Conservation (phyloP, 2,113 vertebrate genomes). For the Cettia cetti region DNA sequence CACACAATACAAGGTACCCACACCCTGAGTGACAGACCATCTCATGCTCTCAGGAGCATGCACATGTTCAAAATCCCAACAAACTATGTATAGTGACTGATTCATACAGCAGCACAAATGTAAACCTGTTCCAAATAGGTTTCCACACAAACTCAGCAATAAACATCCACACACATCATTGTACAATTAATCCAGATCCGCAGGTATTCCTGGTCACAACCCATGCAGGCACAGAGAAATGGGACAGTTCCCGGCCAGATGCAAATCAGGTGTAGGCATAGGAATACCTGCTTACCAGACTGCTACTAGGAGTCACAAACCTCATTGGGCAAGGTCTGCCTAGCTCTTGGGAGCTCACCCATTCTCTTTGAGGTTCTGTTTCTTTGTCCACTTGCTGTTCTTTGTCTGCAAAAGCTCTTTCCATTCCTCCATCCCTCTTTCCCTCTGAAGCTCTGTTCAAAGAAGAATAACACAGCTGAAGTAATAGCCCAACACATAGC, state of each 20-base stretch:
- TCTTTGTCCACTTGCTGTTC: background rate
- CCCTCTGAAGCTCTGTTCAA: background rate
- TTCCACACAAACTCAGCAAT: background rate
- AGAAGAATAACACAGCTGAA: background rate
- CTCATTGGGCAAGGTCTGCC: background rate
- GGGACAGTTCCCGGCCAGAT: background rate
- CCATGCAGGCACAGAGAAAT: background rate
- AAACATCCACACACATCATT: background rate
- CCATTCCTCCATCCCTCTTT: background rate
- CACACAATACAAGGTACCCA: rapidly evolving
- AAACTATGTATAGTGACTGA: rapidly evolving
- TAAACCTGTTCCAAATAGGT: background rate
- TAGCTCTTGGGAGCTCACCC: background rate
- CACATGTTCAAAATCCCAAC: background rate
- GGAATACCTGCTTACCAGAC: background rate
- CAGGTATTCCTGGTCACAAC: background rate
- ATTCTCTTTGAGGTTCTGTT: background rate
- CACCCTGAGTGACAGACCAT: background rate
- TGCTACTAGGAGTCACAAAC: background rate
- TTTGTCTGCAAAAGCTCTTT: background rate
- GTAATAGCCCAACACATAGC: background rate
- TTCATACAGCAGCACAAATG: background rate
- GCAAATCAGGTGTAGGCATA: background rate
- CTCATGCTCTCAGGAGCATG: background rate
- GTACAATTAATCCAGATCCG: background rate